Evolutionary conservation across 1,140 invertebrate genomes (phyloP), one percentile per base, ranked within the genome.

Genomic region (Heliconius melpomene): DNA sequence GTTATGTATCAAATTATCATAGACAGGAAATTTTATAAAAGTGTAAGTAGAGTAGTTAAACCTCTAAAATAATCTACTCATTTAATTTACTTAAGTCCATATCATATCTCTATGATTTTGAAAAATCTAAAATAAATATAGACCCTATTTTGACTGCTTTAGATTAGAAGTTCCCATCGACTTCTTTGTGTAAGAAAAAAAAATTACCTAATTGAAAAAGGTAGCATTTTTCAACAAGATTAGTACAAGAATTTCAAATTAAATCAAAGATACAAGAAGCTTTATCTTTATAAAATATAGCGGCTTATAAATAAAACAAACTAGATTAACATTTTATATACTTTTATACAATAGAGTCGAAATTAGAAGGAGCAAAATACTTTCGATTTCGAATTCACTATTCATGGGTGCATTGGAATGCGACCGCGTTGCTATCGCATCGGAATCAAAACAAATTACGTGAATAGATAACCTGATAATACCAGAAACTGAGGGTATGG

Each of bases 381-480:
- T 89, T 87, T 89, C 87, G 77, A 82, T 90, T 88, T 90, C 84
- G 72, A 84, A 80, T 78, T 80, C 82, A 82, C 78, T 77, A 74
- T 77, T 80, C 75, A 80, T 79, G 50, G 74, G 46, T 80, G 82
- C 79, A 77, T 80, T 26, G 79, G 78, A 75, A 75, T 79, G 78
- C 78, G 78, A 72, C 83, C 78, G 79, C 80, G 79, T 77, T n/a
- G 75, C 74, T 80, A 80, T 80, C 74, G 79, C 78, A 54, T 79
- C 83, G 79, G 74, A 80, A 84, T 85, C 83, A 85, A 50, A 87
- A 84, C 79, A 82, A 74, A 86, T 89, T 85, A 83, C 72, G 73
- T 76, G 46, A 74, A 76, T 84, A 83, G 83, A 82, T 82, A 83
- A 79, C 79, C 57, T 54, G 78, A 78, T 82, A 83, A 52, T 85